Evolutionary conservation across 2,113 vertebrate genomes (phyloP).

Genomic region (Aythya baeri): DNA sequence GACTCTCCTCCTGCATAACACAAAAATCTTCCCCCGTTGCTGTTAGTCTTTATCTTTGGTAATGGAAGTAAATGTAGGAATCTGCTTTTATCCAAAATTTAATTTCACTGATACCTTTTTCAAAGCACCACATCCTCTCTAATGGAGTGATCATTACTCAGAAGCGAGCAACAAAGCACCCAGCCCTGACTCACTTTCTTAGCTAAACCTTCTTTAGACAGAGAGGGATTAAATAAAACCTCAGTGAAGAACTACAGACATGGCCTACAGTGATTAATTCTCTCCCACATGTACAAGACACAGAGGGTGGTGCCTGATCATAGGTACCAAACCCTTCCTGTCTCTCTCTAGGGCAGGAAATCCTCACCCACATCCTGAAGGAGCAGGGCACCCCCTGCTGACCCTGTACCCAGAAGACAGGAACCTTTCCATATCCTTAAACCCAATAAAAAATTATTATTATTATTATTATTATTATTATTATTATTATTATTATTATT

Average conservation of each 20-base stretch:
- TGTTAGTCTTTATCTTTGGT: not conserved
- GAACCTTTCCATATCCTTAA: not conserved
- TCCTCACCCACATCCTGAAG: not conserved
- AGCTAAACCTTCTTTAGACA: not conserved
- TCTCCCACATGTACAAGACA: conserved; percentile 38
- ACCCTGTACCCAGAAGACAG: not conserved
- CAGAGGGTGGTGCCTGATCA: not conserved
- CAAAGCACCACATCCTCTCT: not conserved
- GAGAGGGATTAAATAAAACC: not conserved
- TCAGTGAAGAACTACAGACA: conserved; percentile 4
- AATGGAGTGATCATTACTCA: not conserved
- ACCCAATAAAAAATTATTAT: not conserved
- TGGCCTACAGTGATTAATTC: conserved; percentile 21
- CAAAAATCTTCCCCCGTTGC: not conserved
- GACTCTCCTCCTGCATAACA: not conserved
- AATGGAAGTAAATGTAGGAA: not conserved
- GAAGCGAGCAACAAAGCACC: not conserved
- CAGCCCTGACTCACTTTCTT: conserved; percentile 46
- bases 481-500: no score
- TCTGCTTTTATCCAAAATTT: not conserved
- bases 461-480: no score
- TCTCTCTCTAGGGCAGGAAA: conserved; percentile 16
- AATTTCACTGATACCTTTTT: not conserved
- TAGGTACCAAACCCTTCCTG: not conserved
- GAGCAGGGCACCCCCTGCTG: conserved; percentile 61